Base-by-base conservation (phyloP, 2,888 invertebrate genomes). In the Amaurobius ferox region DNA sequence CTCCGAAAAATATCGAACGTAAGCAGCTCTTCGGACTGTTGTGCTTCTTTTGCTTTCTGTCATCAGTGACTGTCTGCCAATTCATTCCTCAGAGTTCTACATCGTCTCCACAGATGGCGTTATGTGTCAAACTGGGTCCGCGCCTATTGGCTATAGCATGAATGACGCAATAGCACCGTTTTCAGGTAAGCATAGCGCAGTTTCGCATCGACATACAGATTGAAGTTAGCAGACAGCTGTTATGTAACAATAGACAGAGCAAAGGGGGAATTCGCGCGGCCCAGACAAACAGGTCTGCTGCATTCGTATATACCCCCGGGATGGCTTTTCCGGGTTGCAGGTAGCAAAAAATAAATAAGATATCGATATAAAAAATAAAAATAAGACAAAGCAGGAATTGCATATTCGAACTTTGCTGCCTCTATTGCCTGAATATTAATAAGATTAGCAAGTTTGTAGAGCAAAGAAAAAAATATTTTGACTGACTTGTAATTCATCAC, bases 61-160 rank as follows among this genome's bases (percentile, higher is more conserved):
- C 73, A 72, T 67, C 80, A 55, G 66, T 55, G 39, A 61, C 55
- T 40, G 32, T 39, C 40, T 78, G 35, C 23, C 23, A 48, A 28
- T 35, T 2, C 28, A 30, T 64, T 29, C 16, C 9, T 28, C 30
- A 19, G 28, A 67, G 72, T 73, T 73, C 67, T 30, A 26, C 67
- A 32, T 39, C 26, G 28, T 13, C 48, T 67, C 68, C 80, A 73
- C 55, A 80, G 80, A 80, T 80, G 80, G 80, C 80, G 67, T 64
- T 29, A 19, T 0, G 3, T 11, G 39, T 35, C 55, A 32, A 26
- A n/a, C 16, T 23, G 28, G 64, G 62, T 11, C 6, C 26, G 13
- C 13, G 32, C 32, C 32, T 13, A 79, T 79, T 79, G 79, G 79
- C 19, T 35, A 32, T 48, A 62, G 9, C 6, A 0, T 9, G 1